Percentiles rank a stretch among this genome's conserved stretches.
Conservation (phyloP, 1,140 invertebrate genomes). For the Phocides pigmalion region DNA sequence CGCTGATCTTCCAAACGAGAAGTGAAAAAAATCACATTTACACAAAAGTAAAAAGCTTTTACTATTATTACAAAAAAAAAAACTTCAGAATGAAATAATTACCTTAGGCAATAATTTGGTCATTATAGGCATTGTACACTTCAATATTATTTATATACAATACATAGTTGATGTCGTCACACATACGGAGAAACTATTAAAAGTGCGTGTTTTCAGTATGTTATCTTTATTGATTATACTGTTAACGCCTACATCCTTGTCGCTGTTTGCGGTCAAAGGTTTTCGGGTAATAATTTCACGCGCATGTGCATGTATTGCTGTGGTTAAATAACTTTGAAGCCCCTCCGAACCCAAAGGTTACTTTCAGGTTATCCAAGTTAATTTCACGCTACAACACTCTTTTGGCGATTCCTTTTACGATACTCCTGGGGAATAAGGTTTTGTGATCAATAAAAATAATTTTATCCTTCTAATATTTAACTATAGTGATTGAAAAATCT, state of each 20-base stretch:
- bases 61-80: too few species aligned
- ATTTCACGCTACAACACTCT: not conserved
- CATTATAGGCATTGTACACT: too few species aligned
- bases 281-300: not conserved
- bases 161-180: too few species aligned
- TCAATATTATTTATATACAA: too few species aligned
- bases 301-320: not conserved
- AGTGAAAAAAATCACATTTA: too few species aligned
- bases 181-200: too few species aligned
- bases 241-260: not conserved
- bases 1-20: not conserved
- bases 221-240: not conserved
- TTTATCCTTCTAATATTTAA: too few species aligned
- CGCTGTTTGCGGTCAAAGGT: conserved; percentile 5
- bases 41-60: too few species aligned
- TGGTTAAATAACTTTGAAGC: conserved; percentile 26
- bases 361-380: not conserved
- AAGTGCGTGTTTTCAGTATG: not conserved
- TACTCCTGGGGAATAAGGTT: not conserved
- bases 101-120: too few species aligned
- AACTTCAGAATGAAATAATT: too few species aligned
- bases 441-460: not conserved
- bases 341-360: not conserved
- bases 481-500: too few species aligned
- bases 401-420: conserved; percentile 1